Conservation (phyloP, 2,888 invertebrate genomes). For the Crocallis elinguaria region DNA sequence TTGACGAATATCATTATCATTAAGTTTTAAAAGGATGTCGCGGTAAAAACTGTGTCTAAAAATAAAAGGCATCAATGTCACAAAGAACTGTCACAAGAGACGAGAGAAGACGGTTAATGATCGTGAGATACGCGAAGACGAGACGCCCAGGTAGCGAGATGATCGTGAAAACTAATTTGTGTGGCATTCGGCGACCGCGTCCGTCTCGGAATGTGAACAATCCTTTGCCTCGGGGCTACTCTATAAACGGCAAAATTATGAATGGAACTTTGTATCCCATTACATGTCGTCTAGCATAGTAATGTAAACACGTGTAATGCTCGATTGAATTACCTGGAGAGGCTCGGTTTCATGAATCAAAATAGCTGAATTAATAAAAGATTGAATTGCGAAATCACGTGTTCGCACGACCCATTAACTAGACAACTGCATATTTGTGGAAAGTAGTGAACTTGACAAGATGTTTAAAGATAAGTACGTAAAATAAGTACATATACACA, state of each 20-base stretch:
- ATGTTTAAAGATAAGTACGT: no score
- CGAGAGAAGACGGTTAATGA: constrained; percentile 48
- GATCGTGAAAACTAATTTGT: constrained; percentile 62
- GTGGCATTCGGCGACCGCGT: constrained; percentile 56
- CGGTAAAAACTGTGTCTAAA: constrained; percentile 17
- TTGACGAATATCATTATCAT: constrained; percentile 41
- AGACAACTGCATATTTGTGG: constrained; percentile 10
- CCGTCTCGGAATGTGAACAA: constrained; percentile 54
- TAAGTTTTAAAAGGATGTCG: constrained; percentile 5
- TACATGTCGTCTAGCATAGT: constrained; percentile 21
- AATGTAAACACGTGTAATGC: constrained; percentile 12
- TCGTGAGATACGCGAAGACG: constrained; percentile 52
- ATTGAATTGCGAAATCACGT: constrained; percentile 19
- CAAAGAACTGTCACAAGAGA: constrained; percentile 40
- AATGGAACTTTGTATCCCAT: constrained; percentile 22
- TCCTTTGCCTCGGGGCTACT: constrained; percentile 36
- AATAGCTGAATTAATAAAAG: constrained; percentile 22
- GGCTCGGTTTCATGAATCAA: constrained; percentile 15
- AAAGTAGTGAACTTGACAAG: constrained; percentile 8
- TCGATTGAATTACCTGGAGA: constrained; percentile 15
- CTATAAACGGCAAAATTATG: constrained; percentile 23
- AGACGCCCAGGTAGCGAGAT: constrained; percentile 52
- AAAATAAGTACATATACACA: no score
- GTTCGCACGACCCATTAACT: background rate
- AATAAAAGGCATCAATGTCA: constrained; percentile 25